Evolutionary conservation across 2,113 vertebrate genomes (phyloP).

Genomic region (Phyllostomus discolor): DNA sequence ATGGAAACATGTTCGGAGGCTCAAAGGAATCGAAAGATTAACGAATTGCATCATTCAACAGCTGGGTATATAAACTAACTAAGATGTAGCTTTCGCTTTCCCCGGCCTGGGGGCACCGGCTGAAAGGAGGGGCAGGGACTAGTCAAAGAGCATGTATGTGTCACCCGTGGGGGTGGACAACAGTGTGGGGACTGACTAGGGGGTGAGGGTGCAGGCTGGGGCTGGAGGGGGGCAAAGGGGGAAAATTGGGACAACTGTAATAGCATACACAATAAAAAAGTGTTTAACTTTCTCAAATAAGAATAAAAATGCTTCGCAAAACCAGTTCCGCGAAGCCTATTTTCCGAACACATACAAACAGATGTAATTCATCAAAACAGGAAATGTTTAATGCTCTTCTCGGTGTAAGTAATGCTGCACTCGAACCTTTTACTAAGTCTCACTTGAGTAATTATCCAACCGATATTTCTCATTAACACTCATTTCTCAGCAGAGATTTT

Average conservation of each 20-base stretch:
- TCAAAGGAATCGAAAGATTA: background rate
- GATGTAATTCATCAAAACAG: slow-evolving; percentile 51
- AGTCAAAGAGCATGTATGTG: too few species aligned
- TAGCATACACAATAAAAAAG: too few species aligned
- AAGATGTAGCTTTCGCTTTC: background rate
- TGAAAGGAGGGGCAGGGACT: too few species aligned
- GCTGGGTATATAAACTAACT: background rate
- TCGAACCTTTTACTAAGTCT: slow-evolving; percentile 59
- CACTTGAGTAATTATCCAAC: slow-evolving; percentile 65
- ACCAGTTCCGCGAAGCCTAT: slow-evolving; percentile 22
- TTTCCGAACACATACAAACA: slow-evolving; percentile 22
- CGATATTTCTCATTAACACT: slow-evolving; percentile 70
- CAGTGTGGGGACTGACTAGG: too few species aligned
- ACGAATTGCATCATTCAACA: background rate
- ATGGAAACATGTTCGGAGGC: background rate
- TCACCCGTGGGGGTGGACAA: too few species aligned
- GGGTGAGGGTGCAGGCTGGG: too few species aligned
- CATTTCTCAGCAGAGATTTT: slow-evolving; percentile 71
- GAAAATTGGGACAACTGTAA: too few species aligned
- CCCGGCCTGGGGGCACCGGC: too few species aligned
- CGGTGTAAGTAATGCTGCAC: slow-evolving; percentile 19
- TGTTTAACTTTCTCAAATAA: too few species aligned
- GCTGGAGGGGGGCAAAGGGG: too few species aligned
- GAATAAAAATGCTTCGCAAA: slow-evolving; percentile 3
- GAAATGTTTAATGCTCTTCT: slow-evolving; percentile 43